Base-by-base conservation (phyloP, 2,888 invertebrate genomes). In the Diarsia brunnea region DNA sequence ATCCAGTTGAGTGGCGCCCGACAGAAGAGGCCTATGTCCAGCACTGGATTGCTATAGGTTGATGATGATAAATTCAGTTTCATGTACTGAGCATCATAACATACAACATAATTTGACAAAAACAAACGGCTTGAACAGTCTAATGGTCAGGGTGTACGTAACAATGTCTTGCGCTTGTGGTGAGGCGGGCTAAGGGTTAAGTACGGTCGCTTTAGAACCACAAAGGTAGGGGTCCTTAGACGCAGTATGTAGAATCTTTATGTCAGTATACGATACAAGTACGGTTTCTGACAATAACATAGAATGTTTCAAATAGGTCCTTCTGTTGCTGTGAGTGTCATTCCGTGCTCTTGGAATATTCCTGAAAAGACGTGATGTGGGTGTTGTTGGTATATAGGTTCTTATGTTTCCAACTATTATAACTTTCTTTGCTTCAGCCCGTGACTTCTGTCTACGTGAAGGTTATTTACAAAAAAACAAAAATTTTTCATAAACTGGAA, bases 141-240 rank as follows among this genome's bases (percentile, higher is more conserved):
- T 55, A 64, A 64, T 49, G 21, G 21, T 51, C 53, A 51, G 12
- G 49, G 61, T 68, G 45, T 43, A 12, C 27, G 67, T 84, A 58
- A 67, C 66, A 67, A 71, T 70, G 51, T 71, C 71, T 71, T 79
- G 47, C 53, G n/a, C 24, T 63, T 69, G 45, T 16, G 61, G 70
- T 58, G 11, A 16, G 24, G 27, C 27, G n/a, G 31, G 19, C 55
- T 27, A 11, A 51, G 51, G 83, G 61, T 83, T 67, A 78, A 80
- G 84, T 80, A 80, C 84, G 58, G 84, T 78, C 71, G 45, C 55
- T 66, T 58, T 19, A 63, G 45, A 27, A 71, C 75, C 85, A 47
- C 75, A 81, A 61, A 81, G 49, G 66, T 61, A 69, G 45, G 64
- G 64, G 68, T 55, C n/a, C 68, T 80, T 47, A 61, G 21, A 61